Base-by-base conservation (phyloP, 2,888 invertebrate species). In the Galerucella nymphaeae region DNA sequence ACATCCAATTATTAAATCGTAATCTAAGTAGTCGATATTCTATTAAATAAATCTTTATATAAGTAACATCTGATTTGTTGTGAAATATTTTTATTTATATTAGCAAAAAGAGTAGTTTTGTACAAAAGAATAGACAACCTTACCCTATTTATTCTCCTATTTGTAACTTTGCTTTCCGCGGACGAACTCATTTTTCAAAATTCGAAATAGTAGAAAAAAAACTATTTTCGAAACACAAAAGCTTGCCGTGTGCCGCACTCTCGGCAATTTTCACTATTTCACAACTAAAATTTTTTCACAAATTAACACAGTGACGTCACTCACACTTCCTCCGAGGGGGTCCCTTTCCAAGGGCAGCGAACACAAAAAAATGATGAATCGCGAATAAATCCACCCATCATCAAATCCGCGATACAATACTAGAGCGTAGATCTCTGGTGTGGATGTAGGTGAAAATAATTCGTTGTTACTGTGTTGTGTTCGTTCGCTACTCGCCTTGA, bases 401-500 rank as follows among this genome's bases (percentile, higher is more conserved):
- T 42, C 16, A 41, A 10, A 53, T 53, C 6, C 38, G 42, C 61
- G 16, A 62, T 62, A 62, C 61, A 14, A 18, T 53, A 16, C 16
- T 9, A 59, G 42, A 66, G 30, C 13, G 57, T 53, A 18, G 53
- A 6, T 41, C 2, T 13, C 10, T 41, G 14, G 57, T 41, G 55
- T 20, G 23, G n/a, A n/a, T n/a, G n/a, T n/a, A n/a, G n/a, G n/a
- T n/a, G 41, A 57, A 73, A 74, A 72, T 74, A 75, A 76, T 65
- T 77, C 75, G 71, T 59, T 62, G 71, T 69, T 68, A 68, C 58
- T 71, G 69, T 66, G 61, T 38, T n/a, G n/a, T n/a, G n/a, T 42
- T 16, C 41, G 5, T 23, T 57, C 59, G 38, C 59, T 75, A 72
- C 71, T 74, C 78, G 77, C 77, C 73, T 72, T 72, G 75, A 75